phyloP scores from a whole-genome alignment of 2,888 invertebrate species.

The Saturnia japonica region DNA sequence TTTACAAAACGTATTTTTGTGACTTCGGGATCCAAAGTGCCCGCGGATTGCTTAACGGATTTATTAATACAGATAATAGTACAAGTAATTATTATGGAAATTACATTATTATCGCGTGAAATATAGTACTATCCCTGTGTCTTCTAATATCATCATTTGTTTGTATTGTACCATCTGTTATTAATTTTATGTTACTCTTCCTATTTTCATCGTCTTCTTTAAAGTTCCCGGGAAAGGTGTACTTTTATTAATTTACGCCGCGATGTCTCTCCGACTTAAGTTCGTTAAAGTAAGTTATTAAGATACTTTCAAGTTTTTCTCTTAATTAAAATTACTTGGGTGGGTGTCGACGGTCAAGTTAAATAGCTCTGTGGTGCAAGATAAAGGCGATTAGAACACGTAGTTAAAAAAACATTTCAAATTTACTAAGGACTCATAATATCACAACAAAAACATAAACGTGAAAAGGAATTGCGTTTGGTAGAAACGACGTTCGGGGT shows the following conservation, averaged over 20 bases:
- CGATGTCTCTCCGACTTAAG: conserved; percentile 30
- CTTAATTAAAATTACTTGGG: conserved; percentile 47
- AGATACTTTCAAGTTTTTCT: conserved; percentile 43
- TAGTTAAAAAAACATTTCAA: neutral
- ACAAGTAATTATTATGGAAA: no score
- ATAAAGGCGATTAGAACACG: neutral
- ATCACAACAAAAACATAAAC: no score
- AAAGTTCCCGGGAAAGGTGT: neutral
- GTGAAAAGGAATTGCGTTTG: no score
- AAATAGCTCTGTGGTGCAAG: neutral
- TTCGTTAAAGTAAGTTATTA: conserved; percentile 43
- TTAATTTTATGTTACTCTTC: neutral
- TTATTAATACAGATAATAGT: no score
- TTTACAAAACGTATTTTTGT: no score
- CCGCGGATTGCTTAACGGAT: no score
- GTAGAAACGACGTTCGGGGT: no score
- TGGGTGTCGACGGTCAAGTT: conserved; percentile 32
- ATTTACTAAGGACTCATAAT: no score
- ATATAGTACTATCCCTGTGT: neutral
- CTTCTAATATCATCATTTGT: neutral
- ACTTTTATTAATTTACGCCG: conserved; percentile 22
- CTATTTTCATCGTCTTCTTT: neutral
- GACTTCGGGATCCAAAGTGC: no score
- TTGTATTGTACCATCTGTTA: neutral
- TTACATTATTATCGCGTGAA: neutral